Evolutionary conservation across 1,140 invertebrate genomes (phyloP), one percentile per base, ranked within the genome.

Genomic region (Drosophila lini): DNA sequence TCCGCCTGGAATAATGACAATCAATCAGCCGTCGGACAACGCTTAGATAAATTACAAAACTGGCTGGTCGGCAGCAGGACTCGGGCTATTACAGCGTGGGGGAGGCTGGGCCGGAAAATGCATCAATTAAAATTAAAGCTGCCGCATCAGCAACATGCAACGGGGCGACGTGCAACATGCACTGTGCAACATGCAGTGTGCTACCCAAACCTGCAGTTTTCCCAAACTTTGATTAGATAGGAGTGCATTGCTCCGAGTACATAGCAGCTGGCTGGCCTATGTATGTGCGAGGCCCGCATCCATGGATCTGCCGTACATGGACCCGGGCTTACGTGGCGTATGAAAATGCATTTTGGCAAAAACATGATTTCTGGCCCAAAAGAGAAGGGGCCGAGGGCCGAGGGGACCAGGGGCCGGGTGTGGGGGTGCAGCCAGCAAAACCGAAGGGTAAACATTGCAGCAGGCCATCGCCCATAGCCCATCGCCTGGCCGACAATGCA

Each of bases 321-420:
- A n/a, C 22, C 41, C 62, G 38, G 74, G 85, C 80, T 84, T 89
- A 84, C 78, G 78, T 80, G 84, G 74, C 80, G 81, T 83, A 84
- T 89, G 84, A 78, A 89, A 89, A 89, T 89, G 84, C 84, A 89
- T 89, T 89, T 89, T 80, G 84, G 73, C 84, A 88, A 88, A 89
- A 89, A 88, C 83, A 88, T 83, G 83, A 88, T 77, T 79, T 58
- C 65, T 68, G 74, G 47, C 48, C 61, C 74, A 32, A 69, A 45
- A 52, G 28, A 10, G 42, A 15, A 2, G 31, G 10, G 16, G n/a
- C 6, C 34, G 19, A 44, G 10, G 16, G n/a, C 6, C 34, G 19
- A 44, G 15, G 58, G 13, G 42, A 9, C 13, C 13, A 25, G 4
- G 9, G 32, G 15, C 10, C 16, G 7, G 11, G 42, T 15, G 11